Percentiles rank a stretch among this genome's conserved stretches.
These are phyloP conservation scores for Conus canariensis DNA, from an alignment of 2,888 invertebrate genomes.

Conservation along the genomic window DNA sequence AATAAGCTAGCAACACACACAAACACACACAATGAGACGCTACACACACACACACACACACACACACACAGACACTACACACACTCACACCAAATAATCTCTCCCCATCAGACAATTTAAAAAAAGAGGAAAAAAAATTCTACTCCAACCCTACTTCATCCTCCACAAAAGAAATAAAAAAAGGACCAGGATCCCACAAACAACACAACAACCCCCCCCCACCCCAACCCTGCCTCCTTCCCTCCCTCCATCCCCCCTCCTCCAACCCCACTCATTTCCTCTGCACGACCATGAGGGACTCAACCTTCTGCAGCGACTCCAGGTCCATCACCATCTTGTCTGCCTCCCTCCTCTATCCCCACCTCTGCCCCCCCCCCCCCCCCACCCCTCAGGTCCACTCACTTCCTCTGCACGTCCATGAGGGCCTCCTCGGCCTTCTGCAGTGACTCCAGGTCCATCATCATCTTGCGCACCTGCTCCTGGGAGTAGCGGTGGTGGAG, in stretches of 20 bases:
- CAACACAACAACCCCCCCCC: neutral
- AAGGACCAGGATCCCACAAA: neutral
- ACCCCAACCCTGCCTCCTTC: neutral
- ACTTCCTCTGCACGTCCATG: constrained; percentile 87
- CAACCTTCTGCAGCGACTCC: constrained; percentile 84
- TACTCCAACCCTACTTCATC: neutral
- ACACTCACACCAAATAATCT: no score
- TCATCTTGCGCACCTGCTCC: constrained; percentile 90
- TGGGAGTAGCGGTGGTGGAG: constrained; percentile 93
- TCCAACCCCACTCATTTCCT: constrained; percentile 69
- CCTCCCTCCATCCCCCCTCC: neutral
- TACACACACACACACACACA: no score
- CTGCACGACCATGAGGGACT: constrained; percentile 91
- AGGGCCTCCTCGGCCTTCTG: constrained; percentile 91
- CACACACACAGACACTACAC: no score
- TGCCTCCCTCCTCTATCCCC: no score
- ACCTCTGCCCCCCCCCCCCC: no score
- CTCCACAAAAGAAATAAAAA: neutral
- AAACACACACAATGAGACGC: no score
- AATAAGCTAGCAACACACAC: no score
- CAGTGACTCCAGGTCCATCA: constrained; percentile 81
- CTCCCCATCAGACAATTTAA: no score
- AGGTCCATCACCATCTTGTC: constrained; percentile 86
- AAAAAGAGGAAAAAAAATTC: no score
- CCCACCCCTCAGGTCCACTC: constrained; percentile 12